phyloP scores from a whole-genome alignment of 2,888 invertebrate species.

The Caenorhabditis auriculariae region DNA sequence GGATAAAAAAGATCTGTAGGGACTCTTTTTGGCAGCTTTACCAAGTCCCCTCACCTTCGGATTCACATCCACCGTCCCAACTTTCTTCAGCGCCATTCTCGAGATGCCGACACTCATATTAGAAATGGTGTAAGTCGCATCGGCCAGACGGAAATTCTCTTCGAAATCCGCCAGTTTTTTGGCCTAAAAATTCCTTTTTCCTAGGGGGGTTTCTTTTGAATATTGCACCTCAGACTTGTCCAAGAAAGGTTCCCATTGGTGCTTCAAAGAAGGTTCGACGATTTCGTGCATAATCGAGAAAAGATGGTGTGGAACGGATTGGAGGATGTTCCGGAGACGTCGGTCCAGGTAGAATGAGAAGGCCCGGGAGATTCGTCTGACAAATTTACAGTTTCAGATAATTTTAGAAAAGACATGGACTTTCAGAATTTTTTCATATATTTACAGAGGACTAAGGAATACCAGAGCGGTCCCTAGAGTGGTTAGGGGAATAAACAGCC shows the following conservation, averaged over 20 bases:
- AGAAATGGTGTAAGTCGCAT: slow-evolving; percentile 48
- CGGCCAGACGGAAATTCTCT: slow-evolving; percentile 38
- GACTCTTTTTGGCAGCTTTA: background rate
- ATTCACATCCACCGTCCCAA: slow-evolving; percentile 34
- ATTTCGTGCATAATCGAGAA: slow-evolving; percentile 20
- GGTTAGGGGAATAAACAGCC: too few relatives aligned
- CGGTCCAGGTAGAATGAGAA: slow-evolving; percentile 29
- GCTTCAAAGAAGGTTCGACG: slow-evolving; percentile 13
- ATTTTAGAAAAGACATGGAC: too few relatives aligned
- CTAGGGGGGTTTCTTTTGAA: background rate
- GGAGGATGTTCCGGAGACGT: slow-evolving; percentile 25
- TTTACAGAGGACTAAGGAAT: too few relatives aligned
- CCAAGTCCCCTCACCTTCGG: slow-evolving; percentile 15
- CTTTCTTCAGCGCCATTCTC: slow-evolving; percentile 27
- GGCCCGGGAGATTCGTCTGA: background rate
- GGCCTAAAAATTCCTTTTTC: slow-evolving; percentile 3
- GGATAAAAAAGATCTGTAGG: background rate
- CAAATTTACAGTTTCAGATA: too few relatives aligned
- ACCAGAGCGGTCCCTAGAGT: too few relatives aligned
- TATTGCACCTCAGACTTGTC: slow-evolving; percentile 22
- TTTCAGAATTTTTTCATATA: too few relatives aligned
- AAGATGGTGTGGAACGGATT: slow-evolving; percentile 33
- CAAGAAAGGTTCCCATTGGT: slow-evolving; percentile 21
- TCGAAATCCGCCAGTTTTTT: slow-evolving; percentile 41
- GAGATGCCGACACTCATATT: slow-evolving; percentile 46